Percentiles rank a stretch among this genome's conserved stretches.
These are phyloP conservation scores for Timema cristinae DNA, from an alignment of 2,888 invertebrate species.

Conservation along the genomic window DNA sequence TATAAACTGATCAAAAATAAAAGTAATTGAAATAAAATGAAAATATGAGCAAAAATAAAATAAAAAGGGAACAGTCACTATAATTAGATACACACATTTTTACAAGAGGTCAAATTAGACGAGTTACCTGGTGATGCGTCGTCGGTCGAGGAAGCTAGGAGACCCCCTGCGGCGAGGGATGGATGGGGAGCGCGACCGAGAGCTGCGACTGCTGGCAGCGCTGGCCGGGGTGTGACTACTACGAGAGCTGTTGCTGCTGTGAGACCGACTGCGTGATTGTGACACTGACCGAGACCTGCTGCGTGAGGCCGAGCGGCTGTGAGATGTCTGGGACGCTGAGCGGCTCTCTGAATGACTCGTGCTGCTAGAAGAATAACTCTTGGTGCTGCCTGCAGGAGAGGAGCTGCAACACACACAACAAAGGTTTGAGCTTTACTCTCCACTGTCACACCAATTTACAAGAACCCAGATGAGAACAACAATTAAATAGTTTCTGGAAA, in stretches of 20 bases:
- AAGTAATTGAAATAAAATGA: too few relatives aligned
- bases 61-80: too few relatives aligned
- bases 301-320: constrained; percentile 36
- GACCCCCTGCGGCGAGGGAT: constrained; percentile 90
- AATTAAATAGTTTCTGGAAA: too few relatives aligned
- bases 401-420: constrained; percentile 23
- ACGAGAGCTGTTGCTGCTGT: constrained; percentile 35
- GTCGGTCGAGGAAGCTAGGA: constrained; percentile 87
- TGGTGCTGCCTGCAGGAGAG: constrained; percentile 25
- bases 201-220: constrained; percentile 39
- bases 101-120: too few relatives aligned
- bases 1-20: too few relatives aligned
- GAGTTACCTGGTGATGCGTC: constrained; percentile 89
- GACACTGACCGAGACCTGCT: constrained; percentile 38
- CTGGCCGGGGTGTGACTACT: background rate
- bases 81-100: too few relatives aligned
- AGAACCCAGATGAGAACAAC: too few relatives aligned
- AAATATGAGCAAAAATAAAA: too few relatives aligned
- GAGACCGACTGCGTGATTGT: constrained; percentile 42
- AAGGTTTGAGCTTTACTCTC: too few relatives aligned
- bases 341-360: constrained; percentile 35
- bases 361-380: constrained; percentile 29
- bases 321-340: constrained; percentile 32
- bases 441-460: too few relatives aligned
- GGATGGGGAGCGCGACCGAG: constrained; percentile 72